Conservation (phyloP, 2,113 vertebrate genomes). For the Mastomys natalensis region DNA sequence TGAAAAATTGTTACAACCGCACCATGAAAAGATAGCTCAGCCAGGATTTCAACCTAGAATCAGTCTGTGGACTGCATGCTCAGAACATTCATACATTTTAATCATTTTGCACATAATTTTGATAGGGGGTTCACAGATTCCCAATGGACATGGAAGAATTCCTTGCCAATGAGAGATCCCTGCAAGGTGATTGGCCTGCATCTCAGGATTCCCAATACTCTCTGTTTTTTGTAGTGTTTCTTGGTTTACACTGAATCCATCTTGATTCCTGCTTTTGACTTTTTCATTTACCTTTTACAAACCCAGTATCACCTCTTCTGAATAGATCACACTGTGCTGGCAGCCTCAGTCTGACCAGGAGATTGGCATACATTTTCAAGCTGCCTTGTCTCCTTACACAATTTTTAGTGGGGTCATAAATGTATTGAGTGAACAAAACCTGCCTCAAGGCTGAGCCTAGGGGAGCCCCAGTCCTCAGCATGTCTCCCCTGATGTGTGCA, state of each 20-base stretch:
- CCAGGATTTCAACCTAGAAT: background rate
- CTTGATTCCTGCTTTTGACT: constrained; percentile 62
- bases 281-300: constrained; percentile 75
- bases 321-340: constrained; percentile 69
- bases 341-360: constrained; percentile 62
- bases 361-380: constrained; percentile 71
- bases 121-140: background rate
- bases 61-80: background rate
- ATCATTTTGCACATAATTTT: background rate
- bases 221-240: background rate
- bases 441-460: constrained; percentile 23
- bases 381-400: constrained; percentile 53
- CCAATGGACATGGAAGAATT: background rate
- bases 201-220: background rate
- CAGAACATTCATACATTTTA: background rate
- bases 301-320: constrained; percentile 53
- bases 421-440: constrained; percentile 62
- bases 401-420: constrained; percentile 56
- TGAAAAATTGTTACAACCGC: background rate
- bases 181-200: background rate
- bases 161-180: background rate
- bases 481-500: background rate
- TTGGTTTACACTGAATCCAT: constrained; percentile 59
- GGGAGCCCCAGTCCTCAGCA: background rate
- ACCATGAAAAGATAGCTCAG: background rate